Evolutionary conservation across 2,797 vertebrate genomes (phyloP).

Genomic region (Cossypha niveicapilla): DNA sequence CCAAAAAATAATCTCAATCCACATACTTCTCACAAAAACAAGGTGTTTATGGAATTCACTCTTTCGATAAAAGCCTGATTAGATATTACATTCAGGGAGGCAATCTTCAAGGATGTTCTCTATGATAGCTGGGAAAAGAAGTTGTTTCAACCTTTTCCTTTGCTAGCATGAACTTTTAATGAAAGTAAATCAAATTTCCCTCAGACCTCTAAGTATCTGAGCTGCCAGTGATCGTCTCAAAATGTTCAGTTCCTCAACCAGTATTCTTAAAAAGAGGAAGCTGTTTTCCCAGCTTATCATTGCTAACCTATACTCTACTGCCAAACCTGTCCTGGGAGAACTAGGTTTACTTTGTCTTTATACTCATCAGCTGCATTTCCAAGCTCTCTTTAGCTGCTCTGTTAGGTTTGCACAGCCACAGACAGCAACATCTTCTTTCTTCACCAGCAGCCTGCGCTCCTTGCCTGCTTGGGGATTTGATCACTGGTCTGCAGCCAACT

Average conservation of each 20-base stretch:
- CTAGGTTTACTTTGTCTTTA: not conserved
- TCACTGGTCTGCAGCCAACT: not conserved
- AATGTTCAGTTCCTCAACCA: not conserved
- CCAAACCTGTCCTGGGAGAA: not conserved
- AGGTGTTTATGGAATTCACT: not conserved
- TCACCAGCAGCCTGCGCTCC: not conserved
- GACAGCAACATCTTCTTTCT: accelerated
- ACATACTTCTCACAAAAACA: not conserved
- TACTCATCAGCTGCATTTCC: not conserved
- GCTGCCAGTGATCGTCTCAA: not conserved
- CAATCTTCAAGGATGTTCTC: not conserved
- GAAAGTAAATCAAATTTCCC: not conserved
- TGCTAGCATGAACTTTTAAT: not conserved
- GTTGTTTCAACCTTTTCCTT: not conserved
- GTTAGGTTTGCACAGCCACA: not conserved
- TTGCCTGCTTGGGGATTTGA: not conserved
- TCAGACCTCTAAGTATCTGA: not conserved
- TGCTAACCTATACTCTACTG: not conserved
- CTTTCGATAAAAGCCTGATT: not conserved
- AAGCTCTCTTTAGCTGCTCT: not conserved
- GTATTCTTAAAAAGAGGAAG: not conserved
- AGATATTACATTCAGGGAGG: not conserved
- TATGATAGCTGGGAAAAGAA: not conserved
- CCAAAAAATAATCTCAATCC: not conserved
- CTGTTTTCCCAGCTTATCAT: not conserved